Evolutionary conservation across 2,888 invertebrate genomes (phyloP).

Genomic region (Thera britannica): DNA sequence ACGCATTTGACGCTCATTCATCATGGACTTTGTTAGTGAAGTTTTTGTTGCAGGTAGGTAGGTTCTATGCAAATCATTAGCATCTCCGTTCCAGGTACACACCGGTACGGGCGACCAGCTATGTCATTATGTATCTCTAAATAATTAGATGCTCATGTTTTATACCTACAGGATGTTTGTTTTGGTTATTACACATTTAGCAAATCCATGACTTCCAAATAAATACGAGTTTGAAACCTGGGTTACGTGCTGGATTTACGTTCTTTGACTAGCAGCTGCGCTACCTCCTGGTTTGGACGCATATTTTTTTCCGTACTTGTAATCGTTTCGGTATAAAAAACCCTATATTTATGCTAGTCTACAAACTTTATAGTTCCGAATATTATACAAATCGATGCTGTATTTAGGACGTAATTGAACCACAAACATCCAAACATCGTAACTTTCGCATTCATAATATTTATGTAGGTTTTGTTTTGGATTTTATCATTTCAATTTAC

Average conservation of each 20-base stretch:
- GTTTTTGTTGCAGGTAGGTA: constrained; percentile 2
- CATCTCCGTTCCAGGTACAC: constrained; percentile 49
- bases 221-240: too few species aligned
- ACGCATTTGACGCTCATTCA: not conserved
- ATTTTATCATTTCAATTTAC: not conserved
- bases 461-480: not conserved
- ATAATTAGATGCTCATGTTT: constrained; percentile 39
- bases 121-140: constrained; percentile 39
- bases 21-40: not conserved
- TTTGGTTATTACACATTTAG: not conserved
- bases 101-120: constrained; percentile 40
- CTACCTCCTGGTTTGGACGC: not conserved
- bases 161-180: not conserved
- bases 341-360: too few species aligned
- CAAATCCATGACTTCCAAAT: not conserved
- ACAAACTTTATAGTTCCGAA: too few species aligned
- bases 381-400: too few species aligned
- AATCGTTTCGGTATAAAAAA: too few species aligned
- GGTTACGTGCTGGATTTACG: too few species aligned
- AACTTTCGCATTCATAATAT: too few species aligned
- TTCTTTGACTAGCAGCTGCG: too few species aligned
- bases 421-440: too few species aligned
- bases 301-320: too few species aligned
- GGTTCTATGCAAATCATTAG: constrained; percentile 43
- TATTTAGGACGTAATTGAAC: too few species aligned